A percentile compares a stretch with the other conserved stretches of the same genome.
Conservation (phyloP, 92 coral and sea anemone genomes). For the Porites divaricata region DNA sequence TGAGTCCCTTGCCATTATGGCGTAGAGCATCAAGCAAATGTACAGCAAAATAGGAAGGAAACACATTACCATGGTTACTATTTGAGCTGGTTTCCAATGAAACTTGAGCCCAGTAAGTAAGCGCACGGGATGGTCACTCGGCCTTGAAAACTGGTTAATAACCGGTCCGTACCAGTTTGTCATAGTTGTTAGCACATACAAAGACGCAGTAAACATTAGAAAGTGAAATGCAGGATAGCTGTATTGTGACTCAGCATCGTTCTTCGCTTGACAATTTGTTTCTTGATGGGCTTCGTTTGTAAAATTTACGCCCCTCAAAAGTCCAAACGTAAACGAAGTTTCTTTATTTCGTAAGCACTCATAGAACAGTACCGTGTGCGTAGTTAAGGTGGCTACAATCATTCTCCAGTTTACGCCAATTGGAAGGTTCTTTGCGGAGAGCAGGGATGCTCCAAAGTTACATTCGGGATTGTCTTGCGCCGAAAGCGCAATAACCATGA, state of each 20-base stretch:
- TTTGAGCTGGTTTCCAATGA: constrained; percentile 53
- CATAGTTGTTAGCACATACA: constrained; percentile 45
- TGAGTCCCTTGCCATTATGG: constrained; percentile 18
- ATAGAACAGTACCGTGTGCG: constrained; percentile 22
- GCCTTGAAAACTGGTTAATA: background rate
- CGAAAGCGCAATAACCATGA: constrained; percentile 31
- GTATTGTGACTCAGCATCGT: background rate
- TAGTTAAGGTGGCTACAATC: constrained; percentile 7
- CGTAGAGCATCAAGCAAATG: constrained; percentile 47
- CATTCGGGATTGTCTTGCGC: constrained; percentile 43
- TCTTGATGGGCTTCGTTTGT: background rate
- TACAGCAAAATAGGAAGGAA: constrained; percentile 40
- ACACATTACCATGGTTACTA: constrained; percentile 35
- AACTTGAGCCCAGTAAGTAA: constrained; percentile 26
- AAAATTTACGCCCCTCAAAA: background rate
- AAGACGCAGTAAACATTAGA: constrained; percentile 40
- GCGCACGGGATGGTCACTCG: background rate
- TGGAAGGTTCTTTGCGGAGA: constrained; percentile 12
- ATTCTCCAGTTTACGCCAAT: constrained; percentile 38
- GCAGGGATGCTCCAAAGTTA: constrained; percentile 29
- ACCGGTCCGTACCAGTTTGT: constrained; percentile 67
- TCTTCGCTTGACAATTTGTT: background rate
- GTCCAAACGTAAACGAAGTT: constrained; percentile 17
- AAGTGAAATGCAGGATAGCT: constrained; percentile 50
- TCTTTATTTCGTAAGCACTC: constrained; percentile 24